phyloP scores from a whole-genome alignment of 2,888 invertebrate genomes.

The Loripinus fragilis region DNA sequence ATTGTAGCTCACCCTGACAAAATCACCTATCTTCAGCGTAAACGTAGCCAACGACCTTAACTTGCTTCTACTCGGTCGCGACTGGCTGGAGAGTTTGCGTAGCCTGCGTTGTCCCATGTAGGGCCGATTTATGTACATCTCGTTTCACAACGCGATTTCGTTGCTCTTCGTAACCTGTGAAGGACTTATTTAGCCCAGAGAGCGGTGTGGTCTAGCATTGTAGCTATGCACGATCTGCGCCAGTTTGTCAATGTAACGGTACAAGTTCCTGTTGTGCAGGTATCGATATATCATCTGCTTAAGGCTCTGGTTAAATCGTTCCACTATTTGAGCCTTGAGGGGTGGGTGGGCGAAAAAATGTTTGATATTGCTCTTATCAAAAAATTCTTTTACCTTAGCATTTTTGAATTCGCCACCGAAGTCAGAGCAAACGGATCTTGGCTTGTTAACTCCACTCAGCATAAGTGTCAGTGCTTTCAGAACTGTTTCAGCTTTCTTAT shows the following conservation, averaged over 20 bases:
- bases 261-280: conserved; percentile 12
- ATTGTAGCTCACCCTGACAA: too few species aligned
- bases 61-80: not conserved
- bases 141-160: conserved; percentile 12
- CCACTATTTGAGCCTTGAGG: conserved; percentile 8
- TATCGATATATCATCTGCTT: conserved; percentile 6
- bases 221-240: not conserved
- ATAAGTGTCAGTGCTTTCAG: not conserved
- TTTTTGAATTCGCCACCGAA: conserved; percentile 5
- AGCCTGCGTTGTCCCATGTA: too few species aligned
- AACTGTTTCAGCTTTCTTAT: conserved; percentile 19
- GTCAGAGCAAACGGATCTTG: conserved; percentile 2
- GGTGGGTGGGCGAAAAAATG: conserved; percentile 16
- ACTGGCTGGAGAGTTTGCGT: not conserved
- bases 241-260: conserved; percentile 18
- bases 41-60: too few species aligned
- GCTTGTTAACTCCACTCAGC: not conserved
- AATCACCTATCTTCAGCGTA: too few species aligned
- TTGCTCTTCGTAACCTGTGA: not conserved
- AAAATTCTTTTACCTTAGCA: not conserved
- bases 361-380: too few species aligned
- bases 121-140: conserved; percentile 17
- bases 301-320: conserved; percentile 7
- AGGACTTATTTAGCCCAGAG: not conserved
- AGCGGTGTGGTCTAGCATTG: conserved; percentile 5